Conservation (phyloP, 2,888 invertebrate genomes). For the Ormyrus labotus region DNA sequence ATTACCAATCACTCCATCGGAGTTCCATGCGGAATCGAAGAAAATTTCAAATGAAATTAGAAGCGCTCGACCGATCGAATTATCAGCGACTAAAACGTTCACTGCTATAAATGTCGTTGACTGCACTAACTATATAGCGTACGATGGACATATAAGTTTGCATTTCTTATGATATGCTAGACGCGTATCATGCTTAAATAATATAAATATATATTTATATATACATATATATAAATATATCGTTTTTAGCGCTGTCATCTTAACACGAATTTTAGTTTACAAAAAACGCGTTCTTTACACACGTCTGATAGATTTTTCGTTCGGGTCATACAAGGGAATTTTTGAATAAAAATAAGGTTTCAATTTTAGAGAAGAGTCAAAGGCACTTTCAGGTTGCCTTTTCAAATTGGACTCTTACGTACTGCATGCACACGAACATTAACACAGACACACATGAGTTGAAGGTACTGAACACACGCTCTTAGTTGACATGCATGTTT, state of each 20-base stretch:
- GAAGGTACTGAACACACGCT: constrained; percentile 9
- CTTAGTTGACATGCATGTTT: constrained; percentile 12
- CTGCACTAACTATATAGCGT: constrained; percentile 18
- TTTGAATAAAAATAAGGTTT: constrained; percentile 16
- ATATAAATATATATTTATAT: constrained; percentile 15
- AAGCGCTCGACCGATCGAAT: constrained; percentile 18
- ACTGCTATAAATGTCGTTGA: constrained; percentile 36
- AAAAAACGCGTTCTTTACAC: background rate
- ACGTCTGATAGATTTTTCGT: constrained; percentile 9
- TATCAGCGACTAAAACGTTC: constrained; percentile 12
- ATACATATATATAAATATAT: constrained; percentile 21
- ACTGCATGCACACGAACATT: background rate
- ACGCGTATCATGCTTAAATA: constrained; percentile 57
- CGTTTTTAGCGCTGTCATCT: constrained; percentile 47
- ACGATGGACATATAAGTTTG: constrained; percentile 59
- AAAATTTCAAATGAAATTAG: constrained; percentile 14
- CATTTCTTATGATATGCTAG: constrained; percentile 63
- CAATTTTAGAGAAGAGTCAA: constrained; percentile 6
- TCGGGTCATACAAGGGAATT: constrained; percentile 18
- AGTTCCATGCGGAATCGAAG: background rate
- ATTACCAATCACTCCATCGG: background rate
- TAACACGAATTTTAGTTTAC: constrained; percentile 34
- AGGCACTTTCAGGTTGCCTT: background rate
- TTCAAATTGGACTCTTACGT: background rate
- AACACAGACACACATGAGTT: background rate